Base-by-base conservation (phyloP, 2,888 invertebrate genomes). In the Nomada flava region DNA sequence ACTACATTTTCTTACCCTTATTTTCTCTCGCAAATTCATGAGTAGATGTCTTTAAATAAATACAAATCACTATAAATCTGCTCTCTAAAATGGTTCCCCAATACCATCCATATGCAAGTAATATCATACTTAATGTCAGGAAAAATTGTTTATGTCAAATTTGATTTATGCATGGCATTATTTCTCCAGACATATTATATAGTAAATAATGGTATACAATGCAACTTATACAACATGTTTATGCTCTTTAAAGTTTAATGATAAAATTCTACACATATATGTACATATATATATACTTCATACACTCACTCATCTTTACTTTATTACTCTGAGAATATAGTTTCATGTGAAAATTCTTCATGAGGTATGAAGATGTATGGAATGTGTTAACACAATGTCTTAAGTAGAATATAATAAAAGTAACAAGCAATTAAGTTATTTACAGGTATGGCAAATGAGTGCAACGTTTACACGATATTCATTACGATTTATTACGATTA, bases 1-100 rank as follows among this genome's bases (percentile, higher is more conserved):
- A 90, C 88, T 85, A 89, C 86, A 89, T 89, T 89, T 89, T 89
- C 86, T 88, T 88, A 84, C 89, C 88, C 88, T 84, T 91, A 86
- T 84, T 88, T 86, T 88, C 76, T 90, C 86, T 86, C 13, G 82
- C 67, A 85, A 89, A 71, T 80, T 85, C 83, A 78, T 82, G 78
- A 85, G 86, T 90, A 90, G 90, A 86, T 86, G 67, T 84, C 23
- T 72, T 82, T 78, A 71, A 84, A 86, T 62, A 76, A 79, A 83
- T 83, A 67, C 68, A 74, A 62, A 76, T 65, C 70, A 63, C 73
- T 82, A 62, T 76, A 86, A 72, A 76, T 74, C 70, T 64, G 75
- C 72, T 86, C 78, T 83, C 64, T 74, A 76, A 83, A 85, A 69
- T 72, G 81, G 68, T 82, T 84, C 74, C 76, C 78, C 83, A 71